Conservation (phyloP, 1,140 invertebrate genomes). For the Kradibia gibbosae region DNA sequence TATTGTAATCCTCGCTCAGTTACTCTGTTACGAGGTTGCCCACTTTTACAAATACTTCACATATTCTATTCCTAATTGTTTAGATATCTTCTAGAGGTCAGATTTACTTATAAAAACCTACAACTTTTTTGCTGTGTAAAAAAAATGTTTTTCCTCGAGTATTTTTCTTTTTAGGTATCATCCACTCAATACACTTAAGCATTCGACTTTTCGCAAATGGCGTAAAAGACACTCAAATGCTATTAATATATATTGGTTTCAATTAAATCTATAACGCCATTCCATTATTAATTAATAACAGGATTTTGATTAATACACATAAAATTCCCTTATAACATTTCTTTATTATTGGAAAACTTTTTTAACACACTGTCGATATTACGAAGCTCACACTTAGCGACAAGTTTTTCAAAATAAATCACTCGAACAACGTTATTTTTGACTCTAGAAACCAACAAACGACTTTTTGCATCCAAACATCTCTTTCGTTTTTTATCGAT, state of each 20-base stretch:
- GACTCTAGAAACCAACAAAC: neutral
- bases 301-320: neutral
- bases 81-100: neutral
- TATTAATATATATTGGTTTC: neutral
- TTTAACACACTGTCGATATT: neutral
- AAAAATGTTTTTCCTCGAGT: neutral
- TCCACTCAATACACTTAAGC: neutral
- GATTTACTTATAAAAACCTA: neutral
- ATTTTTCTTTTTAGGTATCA: neutral
- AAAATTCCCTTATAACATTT: too few relatives aligned
- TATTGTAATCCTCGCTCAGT: too few relatives aligned
- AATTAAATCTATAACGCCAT: neutral
- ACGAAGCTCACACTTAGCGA: neutral
- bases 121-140: neutral
- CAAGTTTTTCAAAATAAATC: neutral
- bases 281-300: neutral
- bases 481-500: slow-evolving; percentile 31
- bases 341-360: neutral
- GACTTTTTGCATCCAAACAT: neutral
- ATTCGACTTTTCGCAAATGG: neutral
- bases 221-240: neutral
- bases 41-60: too few relatives aligned
- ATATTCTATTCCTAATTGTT: neutral
- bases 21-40: too few relatives aligned
- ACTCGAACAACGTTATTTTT: neutral